Percentiles rank a stretch among this genome's conserved stretches.
phyloP scores from a whole-genome alignment of 2,888 invertebrate genomes.

The Tillus elongatus region DNA sequence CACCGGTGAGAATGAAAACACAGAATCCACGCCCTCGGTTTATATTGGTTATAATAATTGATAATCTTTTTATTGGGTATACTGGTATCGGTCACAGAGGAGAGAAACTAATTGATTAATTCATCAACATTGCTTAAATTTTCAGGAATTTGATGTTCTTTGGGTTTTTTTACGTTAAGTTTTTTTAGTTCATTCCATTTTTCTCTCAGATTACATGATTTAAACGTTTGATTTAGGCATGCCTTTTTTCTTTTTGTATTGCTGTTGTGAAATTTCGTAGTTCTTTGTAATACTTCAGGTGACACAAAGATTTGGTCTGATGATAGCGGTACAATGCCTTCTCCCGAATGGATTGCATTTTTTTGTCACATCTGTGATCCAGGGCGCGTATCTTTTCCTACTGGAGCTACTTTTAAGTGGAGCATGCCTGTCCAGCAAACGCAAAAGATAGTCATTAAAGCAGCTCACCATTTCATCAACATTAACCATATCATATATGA shows the following conservation, averaged over 20 bases:
- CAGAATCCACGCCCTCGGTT: background rate
- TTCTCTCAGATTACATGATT: background rate
- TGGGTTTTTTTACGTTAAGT: background rate
- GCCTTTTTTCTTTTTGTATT: background rate
- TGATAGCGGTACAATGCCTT: background rate
- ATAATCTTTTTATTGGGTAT: too few species aligned
- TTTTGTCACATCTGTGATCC: background rate
- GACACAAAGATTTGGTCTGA: background rate
- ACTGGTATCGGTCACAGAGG: too few species aligned
- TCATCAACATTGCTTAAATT: background rate
- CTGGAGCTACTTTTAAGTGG: background rate
- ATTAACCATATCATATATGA: background rate
- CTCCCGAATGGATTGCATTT: background rate
- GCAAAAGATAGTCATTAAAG: background rate
- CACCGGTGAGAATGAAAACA: background rate
- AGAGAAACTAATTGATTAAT: background rate
- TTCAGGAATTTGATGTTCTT: background rate
- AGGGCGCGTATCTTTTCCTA: background rate
- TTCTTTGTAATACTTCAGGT: background rate
- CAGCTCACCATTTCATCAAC: background rate
- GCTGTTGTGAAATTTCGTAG: background rate
- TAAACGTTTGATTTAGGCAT: background rate
- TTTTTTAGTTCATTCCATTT: background rate
- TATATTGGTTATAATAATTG: background rate
- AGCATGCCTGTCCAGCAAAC: background rate